phyloP scores from a whole-genome alignment of 2,797 vertebrate genomes.

The Sebastes minor region DNA sequence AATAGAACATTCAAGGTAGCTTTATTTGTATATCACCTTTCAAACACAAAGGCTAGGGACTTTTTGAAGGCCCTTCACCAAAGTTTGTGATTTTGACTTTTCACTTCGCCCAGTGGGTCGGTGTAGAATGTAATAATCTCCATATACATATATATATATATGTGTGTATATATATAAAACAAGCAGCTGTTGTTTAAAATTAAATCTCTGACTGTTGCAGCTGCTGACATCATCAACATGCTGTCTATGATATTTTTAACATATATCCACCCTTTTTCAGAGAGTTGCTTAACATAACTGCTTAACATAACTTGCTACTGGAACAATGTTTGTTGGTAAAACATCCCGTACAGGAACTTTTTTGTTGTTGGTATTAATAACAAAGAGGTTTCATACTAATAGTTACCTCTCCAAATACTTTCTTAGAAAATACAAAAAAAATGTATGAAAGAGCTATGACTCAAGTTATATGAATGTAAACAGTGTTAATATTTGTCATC shows the following conservation, averaged over 20 bases:
- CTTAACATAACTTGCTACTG: not conserved
- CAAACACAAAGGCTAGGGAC: not conserved
- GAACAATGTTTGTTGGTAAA: not conserved
- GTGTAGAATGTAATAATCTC: not conserved
- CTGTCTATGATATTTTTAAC: not conserved
- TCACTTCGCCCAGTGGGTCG: not conserved
- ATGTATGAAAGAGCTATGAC: not conserved
- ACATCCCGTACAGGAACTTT: not conserved
- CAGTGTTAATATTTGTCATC: not conserved
- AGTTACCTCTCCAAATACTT: not conserved
- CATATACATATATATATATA: not conserved
- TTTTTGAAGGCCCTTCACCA: not conserved
- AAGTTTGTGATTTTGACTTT: not conserved
- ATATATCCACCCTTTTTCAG: not conserved
- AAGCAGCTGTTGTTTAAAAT: slow-evolving; percentile 11
- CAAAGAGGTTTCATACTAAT: not conserved
- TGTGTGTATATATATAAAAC: not conserved
- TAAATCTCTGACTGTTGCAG: slow-evolving; percentile 4
- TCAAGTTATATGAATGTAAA: not conserved
- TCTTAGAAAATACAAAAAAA: too few relatives aligned
- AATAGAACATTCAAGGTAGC: not conserved
- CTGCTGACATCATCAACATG: not conserved
- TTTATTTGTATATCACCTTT: not conserved
- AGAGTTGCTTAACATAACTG: not conserved
- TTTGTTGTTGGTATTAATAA: not conserved